Base-by-base conservation (phyloP, 2,113 vertebrate species). In the Chaenogobius annularis region DNA sequence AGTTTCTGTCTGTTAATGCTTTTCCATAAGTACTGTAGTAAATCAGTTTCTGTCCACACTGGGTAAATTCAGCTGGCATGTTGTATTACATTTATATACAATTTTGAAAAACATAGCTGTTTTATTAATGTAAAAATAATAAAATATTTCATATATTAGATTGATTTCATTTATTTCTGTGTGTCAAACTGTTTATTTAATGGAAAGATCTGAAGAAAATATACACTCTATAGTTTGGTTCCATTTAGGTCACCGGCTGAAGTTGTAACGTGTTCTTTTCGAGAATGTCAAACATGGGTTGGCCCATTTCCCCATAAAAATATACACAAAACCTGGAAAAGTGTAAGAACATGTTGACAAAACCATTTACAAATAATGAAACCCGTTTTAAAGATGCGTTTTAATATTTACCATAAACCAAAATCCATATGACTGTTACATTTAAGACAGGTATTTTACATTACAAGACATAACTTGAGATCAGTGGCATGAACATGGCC, bases 401-500 rank as follows among this genome's bases (percentile, higher is more conserved):
- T 94, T 92, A 92, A 91, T 93, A 87, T 90, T 90, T 84, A 90
- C 88, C 75, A 73, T 92, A 88, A 92, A 90, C 85, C 86, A 91
- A 91, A 91, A 88, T 84, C 87, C 88, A 87, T 90, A 85, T 85
- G 82, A 92, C 88, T 88, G 85, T 86, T 92, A 92, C 91, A 92
- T 92, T 84, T 86, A 91, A 90, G 89, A 92, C 91, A 91, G 90
- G 88, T 92, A 88, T 90, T 91, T 91, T 90, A 92, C 90, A 88
- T 89, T 92, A 93, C 89, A 89, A 87, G 87, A 93, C 91, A 88
- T 86, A 92, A 93, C 81, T 84, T 70, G 83, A 75, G 82, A 75
- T 87, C 86, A 43, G 81, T 79, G 78, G 80, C 80, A 79, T 79
- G 78, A 89, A 79, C 52, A 81, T 77, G 89, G 90, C 89, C 84